A percentile compares a stretch with the other conserved stretches of the same genome.
Evolutionary conservation across 2,888 invertebrate genomes (phyloP).

Genomic region (Abrostola tripartita): DNA sequence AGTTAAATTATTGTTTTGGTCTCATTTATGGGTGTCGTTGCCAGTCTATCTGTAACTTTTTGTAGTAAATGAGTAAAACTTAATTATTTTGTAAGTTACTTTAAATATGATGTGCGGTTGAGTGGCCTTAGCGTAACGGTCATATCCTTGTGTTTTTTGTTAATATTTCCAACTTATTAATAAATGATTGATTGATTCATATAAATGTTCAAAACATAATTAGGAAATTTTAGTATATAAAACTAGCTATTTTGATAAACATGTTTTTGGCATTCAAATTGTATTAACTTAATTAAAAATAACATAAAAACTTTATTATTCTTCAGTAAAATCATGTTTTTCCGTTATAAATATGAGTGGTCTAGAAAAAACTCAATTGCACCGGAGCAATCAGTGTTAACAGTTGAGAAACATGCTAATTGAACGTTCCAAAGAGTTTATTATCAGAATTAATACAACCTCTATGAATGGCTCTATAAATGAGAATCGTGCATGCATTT

Average conservation of each 20-base stretch:
- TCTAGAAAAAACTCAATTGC: not conserved
- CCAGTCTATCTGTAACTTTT: no score
- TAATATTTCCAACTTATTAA: not conserved
- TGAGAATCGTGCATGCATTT: slow-evolving; percentile 28
- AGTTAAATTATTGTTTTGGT: no score
- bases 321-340: not conserved
- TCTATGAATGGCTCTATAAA: slow-evolving; percentile 22
- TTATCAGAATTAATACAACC: slow-evolving; percentile 48
- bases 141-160: not conserved
- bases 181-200: slow-evolving; percentile 2
- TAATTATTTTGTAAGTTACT: no score
- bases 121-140: not conserved
- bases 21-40: no score
- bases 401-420: slow-evolving; percentile 47
- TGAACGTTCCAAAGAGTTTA: slow-evolving; percentile 32
- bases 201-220: not conserved
- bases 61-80: no score
- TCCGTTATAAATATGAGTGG: not conserved
- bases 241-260: not conserved
- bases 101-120: no score
- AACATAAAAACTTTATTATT: not conserved
- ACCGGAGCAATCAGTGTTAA: slow-evolving; percentile 7
- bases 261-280: not conserved
- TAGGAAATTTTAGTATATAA: not conserved
- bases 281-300: not conserved